phyloP scores from a whole-genome alignment of 1,140 invertebrate genomes.

The Oedothorax gibbosus region DNA sequence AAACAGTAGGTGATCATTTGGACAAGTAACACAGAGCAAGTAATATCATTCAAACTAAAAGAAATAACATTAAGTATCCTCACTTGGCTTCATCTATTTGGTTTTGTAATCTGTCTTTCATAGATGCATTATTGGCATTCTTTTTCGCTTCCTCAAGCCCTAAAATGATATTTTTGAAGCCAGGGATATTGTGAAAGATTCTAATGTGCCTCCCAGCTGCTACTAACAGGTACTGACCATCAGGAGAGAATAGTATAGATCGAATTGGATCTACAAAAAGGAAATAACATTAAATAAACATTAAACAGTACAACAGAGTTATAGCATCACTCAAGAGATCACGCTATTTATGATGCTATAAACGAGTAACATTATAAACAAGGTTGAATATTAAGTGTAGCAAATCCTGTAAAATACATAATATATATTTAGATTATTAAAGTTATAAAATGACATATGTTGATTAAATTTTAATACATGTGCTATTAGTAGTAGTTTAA shows the following conservation, averaged over 20 bases:
- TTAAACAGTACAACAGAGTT: background rate
- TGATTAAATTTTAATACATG: no score
- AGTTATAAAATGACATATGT: no score
- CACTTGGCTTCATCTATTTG: conserved; percentile 77
- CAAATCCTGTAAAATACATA: no score
- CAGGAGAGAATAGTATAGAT: conserved; percentile 78
- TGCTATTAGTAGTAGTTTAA: no score
- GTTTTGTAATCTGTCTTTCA: conserved; percentile 79
- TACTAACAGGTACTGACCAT: conserved; percentile 80
- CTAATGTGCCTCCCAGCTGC: conserved; percentile 81
- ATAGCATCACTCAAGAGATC: no score
- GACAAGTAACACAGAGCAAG: background rate
- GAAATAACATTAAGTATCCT: background rate
- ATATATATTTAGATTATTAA: no score
- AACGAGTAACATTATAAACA: no score
- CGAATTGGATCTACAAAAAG: conserved; percentile 76
- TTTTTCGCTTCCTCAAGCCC: conserved; percentile 76
- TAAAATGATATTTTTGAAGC: conserved; percentile 77
- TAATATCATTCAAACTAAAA: background rate
- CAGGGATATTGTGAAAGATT: conserved; percentile 85
- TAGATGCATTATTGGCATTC: conserved; percentile 73
- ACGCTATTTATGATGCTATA: no score
- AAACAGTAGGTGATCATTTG: background rate
- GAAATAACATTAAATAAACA: background rate
- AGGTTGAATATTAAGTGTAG: no score